phyloP scores from a whole-genome alignment of 2,797 vertebrate species.

The Muscicapa striata region DNA sequence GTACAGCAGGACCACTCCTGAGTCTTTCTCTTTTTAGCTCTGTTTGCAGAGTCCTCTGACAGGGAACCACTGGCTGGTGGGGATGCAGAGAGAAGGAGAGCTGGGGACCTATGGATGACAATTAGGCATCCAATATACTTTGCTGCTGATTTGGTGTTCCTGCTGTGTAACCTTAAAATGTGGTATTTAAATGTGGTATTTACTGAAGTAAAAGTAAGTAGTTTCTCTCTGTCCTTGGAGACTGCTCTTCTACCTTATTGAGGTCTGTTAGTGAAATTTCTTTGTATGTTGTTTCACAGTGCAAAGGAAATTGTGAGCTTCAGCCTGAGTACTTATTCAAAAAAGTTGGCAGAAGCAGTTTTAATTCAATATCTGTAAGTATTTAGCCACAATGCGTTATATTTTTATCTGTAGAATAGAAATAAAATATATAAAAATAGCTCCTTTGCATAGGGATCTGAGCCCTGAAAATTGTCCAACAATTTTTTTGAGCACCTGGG shows the following conservation, averaged over 20 bases:
- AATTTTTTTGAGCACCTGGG: background rate
- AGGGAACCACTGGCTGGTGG: background rate
- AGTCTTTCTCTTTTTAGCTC: background rate
- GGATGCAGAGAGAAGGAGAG: background rate
- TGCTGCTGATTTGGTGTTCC: background rate
- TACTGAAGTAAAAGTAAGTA: background rate
- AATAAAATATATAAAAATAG: background rate
- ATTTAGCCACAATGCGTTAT: background rate
- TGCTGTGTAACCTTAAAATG: background rate
- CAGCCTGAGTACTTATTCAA: background rate
- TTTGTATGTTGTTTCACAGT: background rate
- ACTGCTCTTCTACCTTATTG: background rate
- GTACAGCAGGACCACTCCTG: background rate
- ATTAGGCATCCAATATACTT: background rate
- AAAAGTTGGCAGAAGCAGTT: background rate
- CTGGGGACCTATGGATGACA: background rate
- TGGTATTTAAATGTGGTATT: background rate
- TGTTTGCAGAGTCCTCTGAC: background rate
- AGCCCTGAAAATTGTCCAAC: background rate
- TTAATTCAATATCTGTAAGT: background rate
- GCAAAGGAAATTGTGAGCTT: background rate
- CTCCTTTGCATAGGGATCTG: background rate
- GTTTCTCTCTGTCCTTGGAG: background rate
- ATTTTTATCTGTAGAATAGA: background rate
- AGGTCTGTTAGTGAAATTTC: background rate